Percentiles rank a stretch among this genome's conserved stretches.
Evolutionary conservation across 2,113 vertebrate species (phyloP).

Genomic region (Equus quagga): DNA sequence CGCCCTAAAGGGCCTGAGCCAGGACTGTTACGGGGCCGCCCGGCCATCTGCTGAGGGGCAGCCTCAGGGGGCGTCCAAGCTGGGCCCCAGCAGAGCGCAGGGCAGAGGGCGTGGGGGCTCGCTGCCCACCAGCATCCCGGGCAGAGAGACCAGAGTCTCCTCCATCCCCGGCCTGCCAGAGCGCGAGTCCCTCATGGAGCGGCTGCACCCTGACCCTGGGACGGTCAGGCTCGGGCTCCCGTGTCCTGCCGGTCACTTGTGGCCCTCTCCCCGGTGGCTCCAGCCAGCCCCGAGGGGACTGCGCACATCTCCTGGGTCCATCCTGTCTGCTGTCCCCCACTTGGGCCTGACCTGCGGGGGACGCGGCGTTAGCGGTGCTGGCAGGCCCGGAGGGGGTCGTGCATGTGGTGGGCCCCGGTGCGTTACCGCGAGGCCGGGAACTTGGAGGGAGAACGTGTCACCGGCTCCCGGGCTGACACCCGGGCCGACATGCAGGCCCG

Average conservation of each 20-base stretch:
- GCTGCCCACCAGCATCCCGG: background rate
- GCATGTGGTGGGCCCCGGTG: background rate
- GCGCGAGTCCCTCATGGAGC: background rate
- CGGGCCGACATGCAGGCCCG: background rate
- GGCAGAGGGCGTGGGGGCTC: background rate
- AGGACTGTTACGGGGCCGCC: background rate
- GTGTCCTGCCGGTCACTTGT: background rate
- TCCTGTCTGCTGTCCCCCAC: background rate
- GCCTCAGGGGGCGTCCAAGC: fast-evolving
- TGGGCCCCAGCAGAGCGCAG: background rate
- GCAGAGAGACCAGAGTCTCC: background rate
- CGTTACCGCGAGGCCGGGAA: background rate
- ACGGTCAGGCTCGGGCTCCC: background rate
- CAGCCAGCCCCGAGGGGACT: background rate
- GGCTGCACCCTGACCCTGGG: too few species aligned
- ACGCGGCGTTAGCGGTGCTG: background rate
- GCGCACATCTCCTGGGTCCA: background rate
- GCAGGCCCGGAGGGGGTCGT: background rate
- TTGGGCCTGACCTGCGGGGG: too few species aligned
- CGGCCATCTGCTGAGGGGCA: background rate
- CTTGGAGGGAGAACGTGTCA: background rate
- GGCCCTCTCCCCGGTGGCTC: background rate
- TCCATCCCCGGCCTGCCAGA: background rate
- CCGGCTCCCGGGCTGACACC: background rate
- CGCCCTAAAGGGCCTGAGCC: background rate